These are phyloP conservation scores for Plagodis dolabraria DNA, from an alignment of 2,888 invertebrate species.

Conservation along the genomic window DNA sequence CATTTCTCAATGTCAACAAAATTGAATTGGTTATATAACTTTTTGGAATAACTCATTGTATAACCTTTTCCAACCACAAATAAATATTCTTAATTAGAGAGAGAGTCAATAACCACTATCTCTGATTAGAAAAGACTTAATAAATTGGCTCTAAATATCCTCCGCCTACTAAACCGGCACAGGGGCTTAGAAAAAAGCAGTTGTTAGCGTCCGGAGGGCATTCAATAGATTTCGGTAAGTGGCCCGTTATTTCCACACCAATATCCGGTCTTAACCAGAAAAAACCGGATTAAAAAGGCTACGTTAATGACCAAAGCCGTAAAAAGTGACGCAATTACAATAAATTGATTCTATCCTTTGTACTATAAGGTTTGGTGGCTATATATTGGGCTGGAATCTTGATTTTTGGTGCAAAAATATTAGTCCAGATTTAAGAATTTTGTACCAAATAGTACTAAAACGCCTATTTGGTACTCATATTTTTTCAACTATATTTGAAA, in stretches of 20 bases:
- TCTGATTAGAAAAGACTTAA: constrained; percentile 36
- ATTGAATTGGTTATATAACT: no score
- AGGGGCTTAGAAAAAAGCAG: constrained; percentile 70
- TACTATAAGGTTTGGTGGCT: constrained; percentile 42
- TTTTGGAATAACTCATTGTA: no score
- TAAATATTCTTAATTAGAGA: constrained; percentile 4
- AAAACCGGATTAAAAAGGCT: constrained; percentile 77
- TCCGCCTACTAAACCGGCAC: constrained; percentile 70
- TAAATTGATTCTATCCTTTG: constrained; percentile 69
- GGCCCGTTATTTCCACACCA: constrained; percentile 71
- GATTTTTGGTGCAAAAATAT: no score
- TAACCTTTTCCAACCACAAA: no score
- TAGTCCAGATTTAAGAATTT: no score
- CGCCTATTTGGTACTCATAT: no score
- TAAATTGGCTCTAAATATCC: constrained; percentile 61
- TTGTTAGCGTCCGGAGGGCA: constrained; percentile 69
- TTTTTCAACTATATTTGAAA: no score
- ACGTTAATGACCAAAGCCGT: constrained; percentile 69
- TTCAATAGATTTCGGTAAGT: constrained; percentile 76
- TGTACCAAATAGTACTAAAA: no score
- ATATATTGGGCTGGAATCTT: no score
- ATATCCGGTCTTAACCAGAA: constrained; percentile 73
- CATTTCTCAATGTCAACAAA: no score
- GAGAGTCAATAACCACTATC: constrained; percentile 24
- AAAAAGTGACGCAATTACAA: constrained; percentile 78